phyloP scores from a whole-genome alignment of 2,113 vertebrate species.

The Coturnix japonica region DNA sequence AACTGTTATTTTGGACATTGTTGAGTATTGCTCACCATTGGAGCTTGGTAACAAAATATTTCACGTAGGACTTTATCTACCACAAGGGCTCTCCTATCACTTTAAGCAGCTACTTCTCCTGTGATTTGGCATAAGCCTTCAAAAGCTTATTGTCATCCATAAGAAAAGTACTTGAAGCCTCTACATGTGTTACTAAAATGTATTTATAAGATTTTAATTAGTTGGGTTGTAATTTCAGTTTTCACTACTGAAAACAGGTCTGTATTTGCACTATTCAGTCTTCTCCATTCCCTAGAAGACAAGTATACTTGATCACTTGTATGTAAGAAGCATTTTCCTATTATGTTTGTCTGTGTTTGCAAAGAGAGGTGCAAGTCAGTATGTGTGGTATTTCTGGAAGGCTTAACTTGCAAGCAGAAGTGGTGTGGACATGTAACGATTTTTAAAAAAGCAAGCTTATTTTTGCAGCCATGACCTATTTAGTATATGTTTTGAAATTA shows the following conservation, averaged over 20 bases:
- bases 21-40: neutral
- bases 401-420: neutral
- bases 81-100: neutral
- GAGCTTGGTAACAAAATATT: neutral
- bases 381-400: neutral
- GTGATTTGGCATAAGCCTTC: neutral
- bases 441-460: neutral
- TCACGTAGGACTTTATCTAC: neutral
- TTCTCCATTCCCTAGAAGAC: neutral
- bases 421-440: neutral
- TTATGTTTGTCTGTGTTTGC: neutral
- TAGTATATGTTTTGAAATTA: neutral
- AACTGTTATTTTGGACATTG: fast-evolving
- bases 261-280: neutral
- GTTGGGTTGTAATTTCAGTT: neutral
- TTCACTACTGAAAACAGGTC: neutral
- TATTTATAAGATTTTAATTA: neutral
- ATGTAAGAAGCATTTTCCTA: neutral
- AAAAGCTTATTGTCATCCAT: neutral
- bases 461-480: neutral
- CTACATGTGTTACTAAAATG: neutral
- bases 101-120: neutral
- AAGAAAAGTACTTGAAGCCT: neutral
- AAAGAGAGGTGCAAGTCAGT: neutral
- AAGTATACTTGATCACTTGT: neutral